Evolutionary conservation across 1,140 invertebrate genomes (phyloP).

Genomic region (Drosophila oshimai): DNA sequence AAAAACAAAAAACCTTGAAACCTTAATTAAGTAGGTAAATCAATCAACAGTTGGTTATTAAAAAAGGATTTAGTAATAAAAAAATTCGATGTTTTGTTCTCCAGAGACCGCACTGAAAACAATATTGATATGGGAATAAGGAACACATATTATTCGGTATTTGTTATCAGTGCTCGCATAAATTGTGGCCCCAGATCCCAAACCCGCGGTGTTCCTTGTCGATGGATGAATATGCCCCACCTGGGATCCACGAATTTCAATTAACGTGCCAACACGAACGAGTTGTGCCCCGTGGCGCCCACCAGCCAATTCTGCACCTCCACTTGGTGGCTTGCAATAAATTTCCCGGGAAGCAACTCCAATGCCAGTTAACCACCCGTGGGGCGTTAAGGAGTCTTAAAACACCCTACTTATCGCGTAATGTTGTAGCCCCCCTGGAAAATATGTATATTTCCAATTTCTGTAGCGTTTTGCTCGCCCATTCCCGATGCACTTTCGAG

Average conservation of each 20-base stretch:
- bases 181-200: constrained; percentile 14
- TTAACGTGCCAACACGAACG: constrained; percentile 70
- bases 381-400: not conserved
- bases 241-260: constrained; percentile 76
- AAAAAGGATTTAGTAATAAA: too few species aligned
- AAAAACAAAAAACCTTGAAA: too few species aligned
- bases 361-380: not conserved
- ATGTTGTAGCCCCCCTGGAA: constrained; percentile 8
- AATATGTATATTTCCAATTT: constrained; percentile 1
- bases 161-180: constrained; percentile 23
- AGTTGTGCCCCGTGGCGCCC: constrained; percentile 32
- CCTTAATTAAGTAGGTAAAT: too few species aligned
- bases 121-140: too few species aligned
- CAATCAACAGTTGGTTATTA: too few species aligned
- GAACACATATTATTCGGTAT: too few species aligned
- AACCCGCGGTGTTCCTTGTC: constrained; percentile 1
- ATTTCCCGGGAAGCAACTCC: constrained; percentile 36
- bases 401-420: constrained; percentile 23
- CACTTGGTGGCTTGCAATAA: constrained; percentile 66
- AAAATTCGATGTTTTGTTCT: too few species aligned
- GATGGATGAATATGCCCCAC: constrained; percentile 60
- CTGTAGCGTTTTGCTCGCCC: not conserved
- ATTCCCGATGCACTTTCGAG: not conserved
- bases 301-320: constrained; percentile 3
- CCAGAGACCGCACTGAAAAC: too few species aligned